Evolutionary conservation across 64 coral and sea anemone species (phyloP), one percentile per base, ranked within the genome.

Genomic region (Hydrozoanthus tunicans): DNA sequence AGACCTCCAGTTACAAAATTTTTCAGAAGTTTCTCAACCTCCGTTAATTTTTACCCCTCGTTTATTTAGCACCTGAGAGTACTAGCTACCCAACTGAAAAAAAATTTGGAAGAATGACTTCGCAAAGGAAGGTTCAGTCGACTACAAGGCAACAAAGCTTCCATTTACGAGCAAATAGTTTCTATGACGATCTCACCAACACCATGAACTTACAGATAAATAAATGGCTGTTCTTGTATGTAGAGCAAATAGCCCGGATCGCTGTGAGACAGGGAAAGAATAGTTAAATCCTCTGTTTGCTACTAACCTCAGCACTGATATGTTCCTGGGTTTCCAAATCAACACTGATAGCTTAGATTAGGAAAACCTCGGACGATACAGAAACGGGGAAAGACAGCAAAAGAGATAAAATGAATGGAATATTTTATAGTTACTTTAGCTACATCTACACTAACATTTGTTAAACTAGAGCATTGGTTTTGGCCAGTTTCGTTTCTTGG

Each of bases 141-240:
- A 43, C 32, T 43, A 43, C 32, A 43, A 43, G 32, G 32, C 32
- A 43, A 26, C n/a, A 73, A 73, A 32, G 9, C 13, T 11, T 51
- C 7, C 27, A 7, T 51, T 11, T 43, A 56, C 53, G 54, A 20
- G 6, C 8, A 10, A 7, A 43, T 43, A 43, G 32, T 43, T 43
- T 43, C 32, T 43, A 43, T 43, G 32, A 43, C 32, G 32, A 43
- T 43, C 32, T 43, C 32, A 43, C 32, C 32, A 43, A 43, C 2
- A 43, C 32, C 32, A 43, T 43, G 68, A 88, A 88, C 84, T 88
- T 88, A 88, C 84, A 88, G 84, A 73, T 88, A 88, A 60, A 88
- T 74, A 88, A 59, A 88, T 74, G 84, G 84, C 84, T 88, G 84
- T 88, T 88, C 84, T 74, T 88, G 84, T 75, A 88, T 59, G 84